Evolutionary conservation across 2,113 vertebrate species (phyloP).

Genomic region (Oreotrochilus melanogaster): DNA sequence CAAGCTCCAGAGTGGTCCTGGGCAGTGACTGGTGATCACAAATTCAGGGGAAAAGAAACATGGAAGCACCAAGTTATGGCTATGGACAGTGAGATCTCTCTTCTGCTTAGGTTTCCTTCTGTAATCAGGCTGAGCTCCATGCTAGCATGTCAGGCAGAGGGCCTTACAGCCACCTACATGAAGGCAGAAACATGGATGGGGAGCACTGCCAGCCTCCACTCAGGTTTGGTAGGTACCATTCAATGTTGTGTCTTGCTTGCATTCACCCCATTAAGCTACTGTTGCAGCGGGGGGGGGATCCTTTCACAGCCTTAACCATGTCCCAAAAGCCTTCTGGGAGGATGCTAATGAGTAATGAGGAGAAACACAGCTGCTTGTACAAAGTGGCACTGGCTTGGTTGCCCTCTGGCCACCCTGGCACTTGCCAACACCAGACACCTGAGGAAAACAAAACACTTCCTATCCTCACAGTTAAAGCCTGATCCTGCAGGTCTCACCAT

Average conservation of each 20-base stretch:
- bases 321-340: not conserved
- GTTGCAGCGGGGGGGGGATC: not conserved
- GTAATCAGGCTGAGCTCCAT: not conserved
- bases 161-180: not conserved
- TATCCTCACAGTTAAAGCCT: accelerated
- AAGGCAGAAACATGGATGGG: not conserved
- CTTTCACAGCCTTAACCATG: not conserved
- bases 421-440: not conserved
- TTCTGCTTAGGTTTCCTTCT: not conserved
- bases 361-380: not conserved
- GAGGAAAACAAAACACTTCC: not conserved
- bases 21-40: not conserved
- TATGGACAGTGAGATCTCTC: accelerated
- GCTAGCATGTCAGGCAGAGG: not conserved
- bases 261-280: not conserved
- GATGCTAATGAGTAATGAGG: not conserved
- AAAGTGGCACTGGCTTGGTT: accelerated
- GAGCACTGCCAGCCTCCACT: not conserved
- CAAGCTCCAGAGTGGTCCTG: accelerated
- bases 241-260: not conserved
- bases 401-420: accelerated
- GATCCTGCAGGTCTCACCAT: not conserved
- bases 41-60: accelerated
- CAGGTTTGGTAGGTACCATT: not conserved
- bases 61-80: not conserved